These are phyloP conservation scores for Meda fulgida DNA, from an alignment of 2,797 vertebrate genomes.

Conservation along the genomic window DNA sequence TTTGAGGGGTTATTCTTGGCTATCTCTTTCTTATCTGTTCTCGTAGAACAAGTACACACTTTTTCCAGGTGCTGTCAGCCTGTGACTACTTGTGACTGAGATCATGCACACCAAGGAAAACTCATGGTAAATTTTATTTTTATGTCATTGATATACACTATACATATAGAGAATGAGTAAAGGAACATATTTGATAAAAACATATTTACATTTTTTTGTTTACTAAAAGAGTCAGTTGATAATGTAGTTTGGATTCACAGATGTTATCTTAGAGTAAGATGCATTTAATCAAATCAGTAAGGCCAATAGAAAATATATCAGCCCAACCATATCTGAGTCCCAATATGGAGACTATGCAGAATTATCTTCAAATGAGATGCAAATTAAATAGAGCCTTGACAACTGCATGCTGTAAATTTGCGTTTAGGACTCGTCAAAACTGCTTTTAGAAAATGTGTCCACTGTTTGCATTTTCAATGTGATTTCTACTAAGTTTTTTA, in stretches of 20 bases:
- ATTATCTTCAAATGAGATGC: constrained; percentile 16
- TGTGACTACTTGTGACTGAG: constrained; percentile 17
- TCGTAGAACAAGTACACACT: constrained; percentile 19
- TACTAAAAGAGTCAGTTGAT: neutral
- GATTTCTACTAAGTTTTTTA: too few relatives aligned
- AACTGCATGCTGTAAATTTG: neutral
- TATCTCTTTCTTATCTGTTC: constrained; percentile 50
- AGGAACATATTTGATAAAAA: neutral
- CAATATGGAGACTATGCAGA: neutral
- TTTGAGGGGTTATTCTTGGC: constrained; percentile 11
- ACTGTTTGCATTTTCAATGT: neutral
- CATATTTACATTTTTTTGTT: neutral
- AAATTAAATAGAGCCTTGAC: constrained; percentile 15
- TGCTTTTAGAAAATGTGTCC: neutral
- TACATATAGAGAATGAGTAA: neutral
- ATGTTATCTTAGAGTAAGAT: constrained; percentile 1
- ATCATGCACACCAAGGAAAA: constrained; percentile 66
- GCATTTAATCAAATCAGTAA: constrained; percentile 6
- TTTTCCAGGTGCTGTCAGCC: constrained; percentile 20
- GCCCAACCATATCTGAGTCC: neutral
- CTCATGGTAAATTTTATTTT: constrained; percentile 63
- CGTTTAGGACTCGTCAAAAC: neutral
- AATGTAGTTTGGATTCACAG: constrained; percentile 7
- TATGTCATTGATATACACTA: constrained; percentile 15
- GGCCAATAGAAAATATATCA: constrained; percentile 26